Percentiles rank a stretch among this genome's conserved stretches.
phyloP scores from a whole-genome alignment of 2,888 invertebrate species.

The Melitaea athalia region DNA sequence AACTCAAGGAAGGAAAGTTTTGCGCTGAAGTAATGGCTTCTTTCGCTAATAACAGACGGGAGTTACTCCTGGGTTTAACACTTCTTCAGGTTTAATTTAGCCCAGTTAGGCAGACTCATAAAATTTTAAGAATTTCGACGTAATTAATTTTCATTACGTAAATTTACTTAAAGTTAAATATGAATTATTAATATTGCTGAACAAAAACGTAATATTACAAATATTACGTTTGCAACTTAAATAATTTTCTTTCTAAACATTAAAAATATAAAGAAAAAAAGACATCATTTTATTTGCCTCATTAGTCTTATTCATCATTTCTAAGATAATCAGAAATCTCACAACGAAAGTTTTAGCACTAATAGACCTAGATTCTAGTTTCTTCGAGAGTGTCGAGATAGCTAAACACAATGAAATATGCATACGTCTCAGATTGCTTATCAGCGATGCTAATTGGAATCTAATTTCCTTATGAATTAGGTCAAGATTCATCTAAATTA shows the following conservation, averaged over 20 bases:
- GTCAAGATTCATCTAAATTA: slow-evolving; percentile 22
- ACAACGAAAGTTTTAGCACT: slow-evolving; percentile 3
- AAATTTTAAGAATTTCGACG: background rate
- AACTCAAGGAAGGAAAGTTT: slow-evolving; percentile 22
- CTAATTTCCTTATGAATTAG: slow-evolving; percentile 23
- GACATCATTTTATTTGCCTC: too few relatives aligned
- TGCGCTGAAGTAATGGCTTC: slow-evolving; percentile 29
- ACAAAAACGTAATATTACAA: background rate
- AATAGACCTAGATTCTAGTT: slow-evolving; percentile 25
- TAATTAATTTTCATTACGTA: background rate
- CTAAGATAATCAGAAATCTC: background rate
- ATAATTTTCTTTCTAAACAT: too few relatives aligned
- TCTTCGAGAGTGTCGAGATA: slow-evolving; percentile 17
- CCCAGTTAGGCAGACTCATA: background rate
- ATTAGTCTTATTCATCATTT: too few relatives aligned
- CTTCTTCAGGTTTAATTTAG: slow-evolving; percentile 17
- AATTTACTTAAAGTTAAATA: background rate
- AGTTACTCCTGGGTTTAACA: slow-evolving; percentile 16
- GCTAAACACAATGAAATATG: slow-evolving; percentile 29
- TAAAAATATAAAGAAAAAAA: background rate
- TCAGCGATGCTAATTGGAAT: slow-evolving; percentile 30
- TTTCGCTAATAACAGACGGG: slow-evolving; percentile 26
- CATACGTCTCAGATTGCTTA: slow-evolving; percentile 32
- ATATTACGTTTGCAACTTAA: too few relatives aligned
- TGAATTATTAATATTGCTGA: background rate